Conservation (phyloP, 2,888 invertebrate genomes). For the Metacarcinus magister region DNA sequence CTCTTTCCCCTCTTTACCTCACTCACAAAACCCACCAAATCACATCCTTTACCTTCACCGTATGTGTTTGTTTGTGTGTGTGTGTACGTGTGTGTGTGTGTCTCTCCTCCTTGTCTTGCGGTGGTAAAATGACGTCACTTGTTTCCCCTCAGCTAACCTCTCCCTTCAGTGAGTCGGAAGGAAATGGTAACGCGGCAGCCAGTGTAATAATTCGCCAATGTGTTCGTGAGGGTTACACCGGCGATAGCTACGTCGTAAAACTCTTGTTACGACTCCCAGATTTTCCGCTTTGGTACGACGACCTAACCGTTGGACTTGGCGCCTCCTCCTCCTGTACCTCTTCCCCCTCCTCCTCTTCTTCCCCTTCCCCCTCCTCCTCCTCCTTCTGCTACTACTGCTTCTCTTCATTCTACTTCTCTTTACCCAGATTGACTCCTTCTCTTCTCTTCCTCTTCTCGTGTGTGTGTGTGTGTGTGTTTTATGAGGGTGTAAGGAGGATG, state of each 20-base stretch:
- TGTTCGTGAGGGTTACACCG: slow-evolving; percentile 79
- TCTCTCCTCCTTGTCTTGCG: slow-evolving; percentile 10
- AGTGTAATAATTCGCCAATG: slow-evolving; percentile 81
- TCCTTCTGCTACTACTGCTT: not conserved
- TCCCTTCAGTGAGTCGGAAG: slow-evolving; percentile 69
- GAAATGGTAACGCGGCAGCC: slow-evolving; percentile 75
- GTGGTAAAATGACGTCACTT: slow-evolving; percentile 59
- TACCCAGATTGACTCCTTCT: not conserved
- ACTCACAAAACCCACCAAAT: not conserved
- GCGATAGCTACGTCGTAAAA: slow-evolving; percentile 79
- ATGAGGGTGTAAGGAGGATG: no score
- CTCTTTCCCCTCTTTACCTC: not conserved
- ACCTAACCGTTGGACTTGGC: not conserved
- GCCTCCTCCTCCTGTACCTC: not conserved
- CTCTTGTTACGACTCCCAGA: slow-evolving; percentile 79
- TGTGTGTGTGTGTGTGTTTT: no score
- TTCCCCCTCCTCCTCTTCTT: not conserved
- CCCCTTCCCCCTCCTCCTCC: not conserved
- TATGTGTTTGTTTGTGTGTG: no score
- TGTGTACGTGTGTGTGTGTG: no score
- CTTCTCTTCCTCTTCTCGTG: not conserved
- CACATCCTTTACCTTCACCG: no score
- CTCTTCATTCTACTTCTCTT: not conserved
- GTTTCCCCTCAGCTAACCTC: slow-evolving; percentile 65
- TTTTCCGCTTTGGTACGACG: slow-evolving; percentile 77